Conservation (phyloP, 2,888 invertebrate species). For the Dryobota labecula region DNA sequence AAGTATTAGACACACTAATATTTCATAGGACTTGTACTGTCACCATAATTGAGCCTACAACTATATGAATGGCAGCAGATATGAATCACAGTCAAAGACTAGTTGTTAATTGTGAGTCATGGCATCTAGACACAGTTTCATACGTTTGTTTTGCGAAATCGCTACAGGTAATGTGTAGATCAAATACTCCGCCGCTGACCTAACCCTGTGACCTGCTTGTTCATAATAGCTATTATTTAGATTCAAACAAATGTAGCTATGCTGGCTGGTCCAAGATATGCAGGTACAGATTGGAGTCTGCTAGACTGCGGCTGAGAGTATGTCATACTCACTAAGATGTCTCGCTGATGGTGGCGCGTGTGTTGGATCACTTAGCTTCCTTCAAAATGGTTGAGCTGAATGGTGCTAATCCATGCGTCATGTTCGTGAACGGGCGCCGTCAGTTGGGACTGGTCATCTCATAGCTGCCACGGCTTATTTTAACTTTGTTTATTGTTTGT, state of each 20-base stretch:
- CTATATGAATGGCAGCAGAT: constrained; percentile 35
- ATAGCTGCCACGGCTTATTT: no score
- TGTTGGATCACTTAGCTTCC: no score
- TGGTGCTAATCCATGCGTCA: no score
- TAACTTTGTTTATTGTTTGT: no score
- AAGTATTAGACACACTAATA: constrained; percentile 4
- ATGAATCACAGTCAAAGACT: constrained; percentile 47
- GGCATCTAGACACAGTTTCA: constrained; percentile 12
- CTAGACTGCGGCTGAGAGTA: no score
- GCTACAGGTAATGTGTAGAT: constrained; percentile 23
- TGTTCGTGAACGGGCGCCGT: no score
- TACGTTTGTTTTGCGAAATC: constrained; percentile 29
- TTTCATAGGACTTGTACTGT: constrained; percentile 25
- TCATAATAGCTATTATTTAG: constrained; percentile 7
- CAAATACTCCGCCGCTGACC: constrained; percentile 13
- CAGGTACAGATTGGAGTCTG: no score
- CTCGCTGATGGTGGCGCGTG: no score
- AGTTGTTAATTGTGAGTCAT: constrained; percentile 46
- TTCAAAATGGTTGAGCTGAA: no score
- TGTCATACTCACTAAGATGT: no score
- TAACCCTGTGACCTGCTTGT: constrained; percentile 12
- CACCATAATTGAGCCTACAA: constrained; percentile 43
- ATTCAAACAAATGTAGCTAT: constrained; percentile 6
- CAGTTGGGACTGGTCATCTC: no score
- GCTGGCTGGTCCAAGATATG: neutral